phyloP scores from a whole-genome alignment of 2,797 vertebrate species.

The Sibirionetta formosa region DNA sequence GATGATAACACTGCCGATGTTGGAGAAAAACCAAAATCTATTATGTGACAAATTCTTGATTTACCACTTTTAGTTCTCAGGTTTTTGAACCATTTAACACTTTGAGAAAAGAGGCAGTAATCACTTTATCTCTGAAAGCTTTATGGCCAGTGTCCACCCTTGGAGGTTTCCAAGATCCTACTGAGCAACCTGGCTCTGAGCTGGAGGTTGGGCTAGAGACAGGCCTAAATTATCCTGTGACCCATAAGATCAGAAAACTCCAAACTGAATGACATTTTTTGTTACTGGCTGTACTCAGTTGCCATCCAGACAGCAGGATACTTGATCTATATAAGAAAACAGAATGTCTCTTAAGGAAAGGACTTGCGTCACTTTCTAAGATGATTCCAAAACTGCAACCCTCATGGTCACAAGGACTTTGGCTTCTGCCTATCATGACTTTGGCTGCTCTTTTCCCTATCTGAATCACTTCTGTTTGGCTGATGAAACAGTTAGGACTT shows the following conservation, averaged over 20 bases:
- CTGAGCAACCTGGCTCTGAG: background rate
- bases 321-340: background rate
- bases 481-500: background rate
- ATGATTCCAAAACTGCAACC: background rate
- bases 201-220: background rate
- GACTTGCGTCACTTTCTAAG: background rate
- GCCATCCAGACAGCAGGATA: background rate
- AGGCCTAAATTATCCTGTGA: background rate
- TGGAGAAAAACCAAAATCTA: background rate
- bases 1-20: background rate
- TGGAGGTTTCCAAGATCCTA: background rate
- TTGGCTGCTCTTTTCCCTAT: background rate
- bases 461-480: accelerated
- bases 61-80: background rate
- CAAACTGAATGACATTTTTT: background rate
- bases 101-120: background rate
- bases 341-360: background rate
- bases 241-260: background rate
- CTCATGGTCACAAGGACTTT: accelerated
- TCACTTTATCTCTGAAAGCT: background rate
- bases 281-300: background rate
- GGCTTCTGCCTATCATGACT: background rate
- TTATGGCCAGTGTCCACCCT: background rate
- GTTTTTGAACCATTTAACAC: background rate
- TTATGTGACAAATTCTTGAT: background rate